These are phyloP conservation scores for Neotoxoptera formosana DNA, from an alignment of 1,140 invertebrate genomes.

Conservation along the genomic window DNA sequence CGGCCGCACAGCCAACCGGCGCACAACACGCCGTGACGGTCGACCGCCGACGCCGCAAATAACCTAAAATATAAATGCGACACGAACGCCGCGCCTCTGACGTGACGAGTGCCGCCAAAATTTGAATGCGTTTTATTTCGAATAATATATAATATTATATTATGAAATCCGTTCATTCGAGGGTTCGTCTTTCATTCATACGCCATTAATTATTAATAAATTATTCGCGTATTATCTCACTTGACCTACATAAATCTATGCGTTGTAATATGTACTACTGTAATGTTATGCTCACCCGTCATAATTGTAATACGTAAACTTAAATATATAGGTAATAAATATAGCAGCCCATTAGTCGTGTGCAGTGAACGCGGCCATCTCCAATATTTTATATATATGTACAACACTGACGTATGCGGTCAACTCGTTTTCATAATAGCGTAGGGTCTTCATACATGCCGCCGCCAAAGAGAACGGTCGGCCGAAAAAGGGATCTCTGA, in stretches of 20 bases:
- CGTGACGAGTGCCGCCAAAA: background rate
- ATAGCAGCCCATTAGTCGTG: too few species aligned
- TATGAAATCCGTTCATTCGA: background rate
- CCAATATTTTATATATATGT: too few species aligned
- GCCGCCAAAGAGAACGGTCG: too few species aligned
- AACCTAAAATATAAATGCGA: constrained; percentile 39
- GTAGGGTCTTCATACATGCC: too few species aligned
- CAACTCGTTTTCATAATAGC: too few species aligned
- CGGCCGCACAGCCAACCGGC: constrained; percentile 59
- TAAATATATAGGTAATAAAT: too few species aligned
- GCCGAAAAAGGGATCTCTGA: too few species aligned
- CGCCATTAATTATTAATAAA: background rate
- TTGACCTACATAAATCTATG: background rate
- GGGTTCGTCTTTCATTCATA: background rate
- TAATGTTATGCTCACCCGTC: too few species aligned
- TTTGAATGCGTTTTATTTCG: background rate
- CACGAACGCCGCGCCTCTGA: background rate
- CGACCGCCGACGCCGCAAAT: constrained; percentile 16
- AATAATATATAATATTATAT: background rate
- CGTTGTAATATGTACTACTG: background rate
- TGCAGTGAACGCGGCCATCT: too few species aligned
- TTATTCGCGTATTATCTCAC: background rate
- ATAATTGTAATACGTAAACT: too few species aligned
- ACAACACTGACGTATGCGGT: too few species aligned
- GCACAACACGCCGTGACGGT: constrained; percentile 59